phyloP scores from a whole-genome alignment of 2,888 invertebrate species.

The Drosophila glabriapex region DNA sequence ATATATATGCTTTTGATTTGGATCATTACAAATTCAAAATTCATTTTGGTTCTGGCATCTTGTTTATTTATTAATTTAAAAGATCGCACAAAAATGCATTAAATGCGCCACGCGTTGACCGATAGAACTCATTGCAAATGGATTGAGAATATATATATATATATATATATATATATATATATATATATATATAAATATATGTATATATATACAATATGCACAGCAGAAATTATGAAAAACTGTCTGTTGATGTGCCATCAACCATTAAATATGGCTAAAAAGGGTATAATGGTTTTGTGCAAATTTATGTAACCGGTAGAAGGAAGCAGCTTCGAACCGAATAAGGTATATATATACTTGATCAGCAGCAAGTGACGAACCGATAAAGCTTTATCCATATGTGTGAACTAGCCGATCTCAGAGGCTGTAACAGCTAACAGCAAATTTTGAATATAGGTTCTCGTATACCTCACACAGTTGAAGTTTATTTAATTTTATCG shows the following conservation, averaged over 20 bases:
- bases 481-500: no score
- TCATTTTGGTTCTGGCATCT: not conserved
- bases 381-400: not conserved
- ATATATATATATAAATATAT: not conserved
- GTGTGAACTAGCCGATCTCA: no score
- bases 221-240: conserved; percentile 35
- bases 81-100: conserved; percentile 15
- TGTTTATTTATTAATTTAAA: conserved; percentile 36
- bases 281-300: not conserved
- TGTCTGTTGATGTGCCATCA: conserved; percentile 23
- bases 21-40: not conserved
- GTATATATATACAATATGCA: conserved; percentile 1
- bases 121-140: conserved; percentile 20
- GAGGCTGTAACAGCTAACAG: no score
- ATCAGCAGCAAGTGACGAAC: not conserved
- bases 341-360: not conserved
- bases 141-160: conserved; percentile 11
- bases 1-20: not conserved
- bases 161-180: not conserved
- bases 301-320: not conserved
- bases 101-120: conserved; percentile 27
- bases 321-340: not conserved
- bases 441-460: no score
- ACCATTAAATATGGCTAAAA: not conserved
- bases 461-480: no score